Percentiles rank a stretch among this genome's conserved stretches.
These are phyloP conservation scores for Caenorhabditis sinica DNA, from an alignment of 2,888 invertebrate genomes.

Conservation along the genomic window DNA sequence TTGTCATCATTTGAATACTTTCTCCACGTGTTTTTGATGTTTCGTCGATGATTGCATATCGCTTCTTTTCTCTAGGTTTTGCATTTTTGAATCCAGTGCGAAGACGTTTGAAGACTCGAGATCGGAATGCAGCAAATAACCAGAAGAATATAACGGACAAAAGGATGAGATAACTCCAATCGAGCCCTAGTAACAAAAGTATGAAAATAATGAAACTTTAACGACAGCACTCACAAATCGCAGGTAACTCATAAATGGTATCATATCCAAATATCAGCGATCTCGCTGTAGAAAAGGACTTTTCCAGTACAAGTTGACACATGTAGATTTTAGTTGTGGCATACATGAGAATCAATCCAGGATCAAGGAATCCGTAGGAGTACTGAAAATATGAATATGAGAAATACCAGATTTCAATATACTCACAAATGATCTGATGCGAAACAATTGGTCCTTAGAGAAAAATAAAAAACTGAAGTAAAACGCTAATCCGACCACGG, in stretches of 20 bases:
- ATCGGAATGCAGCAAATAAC: constrained; percentile 26
- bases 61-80: constrained; percentile 2
- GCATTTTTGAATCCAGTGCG: constrained; percentile 12
- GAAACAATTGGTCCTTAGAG: background rate
- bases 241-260: constrained; percentile 18
- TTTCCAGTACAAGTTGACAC: background rate
- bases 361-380: constrained; percentile 20
- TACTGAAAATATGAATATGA: constrained; percentile 18
- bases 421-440: constrained; percentile 2
- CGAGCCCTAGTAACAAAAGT: constrained; percentile 28
- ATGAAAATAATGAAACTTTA: background rate
- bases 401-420: background rate
- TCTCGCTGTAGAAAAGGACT: background rate
- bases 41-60: constrained; percentile 11
- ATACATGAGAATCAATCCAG: constrained; percentile 19
- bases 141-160: constrained; percentile 40
- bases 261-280: constrained; percentile 14
- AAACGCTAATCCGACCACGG: background rate
- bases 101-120: constrained; percentile 5
- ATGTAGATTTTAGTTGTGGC: constrained; percentile 7
- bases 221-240: constrained; percentile 12
- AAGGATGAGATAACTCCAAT: constrained; percentile 3
- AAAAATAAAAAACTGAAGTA: background rate
- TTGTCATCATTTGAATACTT: background rate
- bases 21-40: background rate